These are phyloP conservation scores for Melanchra persicariae DNA, from an alignment of 2,888 invertebrate species.

Conservation along the genomic window DNA sequence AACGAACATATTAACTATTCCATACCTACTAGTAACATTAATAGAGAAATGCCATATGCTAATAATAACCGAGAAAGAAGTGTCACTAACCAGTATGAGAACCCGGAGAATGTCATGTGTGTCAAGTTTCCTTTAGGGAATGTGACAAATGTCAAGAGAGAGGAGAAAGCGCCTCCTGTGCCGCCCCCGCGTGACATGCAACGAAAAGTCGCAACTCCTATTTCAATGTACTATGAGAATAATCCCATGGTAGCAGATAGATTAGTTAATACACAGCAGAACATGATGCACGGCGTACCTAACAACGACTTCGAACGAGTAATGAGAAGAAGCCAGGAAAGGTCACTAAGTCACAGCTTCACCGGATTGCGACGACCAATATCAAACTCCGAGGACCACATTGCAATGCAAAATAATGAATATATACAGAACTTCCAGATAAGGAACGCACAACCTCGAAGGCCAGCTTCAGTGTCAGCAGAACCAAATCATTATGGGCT, in stretches of 20 bases:
- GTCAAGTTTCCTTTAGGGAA: constrained; percentile 90
- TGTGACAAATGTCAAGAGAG: constrained; percentile 83
- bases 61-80: constrained; percentile 84
- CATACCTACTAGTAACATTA: constrained; percentile 83
- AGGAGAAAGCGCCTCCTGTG: constrained; percentile 92
- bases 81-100: constrained; percentile 81
- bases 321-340: constrained; percentile 88
- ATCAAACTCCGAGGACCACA: constrained; percentile 89
- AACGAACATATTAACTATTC: constrained; percentile 90
- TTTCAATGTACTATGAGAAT: constrained; percentile 89
- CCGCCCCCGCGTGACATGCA: constrained; percentile 95
- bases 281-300: constrained; percentile 82
- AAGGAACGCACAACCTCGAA: constrained; percentile 84
- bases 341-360: constrained; percentile 85
- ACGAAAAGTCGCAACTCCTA: constrained; percentile 89
- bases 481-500: constrained; percentile 88
- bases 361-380: constrained; percentile 87
- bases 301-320: constrained; percentile 88
- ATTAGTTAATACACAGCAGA: constrained; percentile 74
- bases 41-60: constrained; percentile 82
- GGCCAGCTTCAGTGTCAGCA: constrained; percentile 88
- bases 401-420: constrained; percentile 89
- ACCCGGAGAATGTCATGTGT: constrained; percentile 85
- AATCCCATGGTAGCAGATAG: constrained; percentile 80
- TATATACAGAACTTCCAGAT: constrained; percentile 78